Base-by-base conservation (phyloP, 2,797 vertebrate species). In the Hozukius guyotensis region DNA sequence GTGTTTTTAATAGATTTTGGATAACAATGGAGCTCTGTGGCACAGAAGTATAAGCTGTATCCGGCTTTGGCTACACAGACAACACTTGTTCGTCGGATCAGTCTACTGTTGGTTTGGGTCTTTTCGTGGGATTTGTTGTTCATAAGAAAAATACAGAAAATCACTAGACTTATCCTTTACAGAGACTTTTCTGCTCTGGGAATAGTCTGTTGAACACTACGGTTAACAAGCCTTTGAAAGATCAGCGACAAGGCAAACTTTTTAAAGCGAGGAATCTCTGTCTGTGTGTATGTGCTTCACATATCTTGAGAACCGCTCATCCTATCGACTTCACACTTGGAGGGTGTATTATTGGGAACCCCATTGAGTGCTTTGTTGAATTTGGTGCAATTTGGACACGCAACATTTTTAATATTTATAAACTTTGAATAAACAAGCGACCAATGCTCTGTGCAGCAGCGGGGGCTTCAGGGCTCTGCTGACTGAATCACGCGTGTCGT, bases 61-160 rank as follows among this genome's bases (percentile, higher is more conserved):
- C 1, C 6, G 16, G 42, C 42, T 46, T 46, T 46, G 32, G 7
- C 6, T 20, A 60, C 27, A 60, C 24, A 16, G 24, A 66, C 13
- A 8, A 46, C 0, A n/a, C 20, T 9, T 22, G 12, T 49, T 22
- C 0, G 20, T 22, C 14, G 0, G n/a, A 34, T 34, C 5, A 20
- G 24, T 25, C 25, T 2, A 27, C n/a, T 66, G 38, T 60, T 38
- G 29, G 13, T 29, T 66, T 57, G 22, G 6, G 1, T 22, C 6
- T 4, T 71, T 46, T 55, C 3, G 6, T 56, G 6, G 8, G 53
- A 20, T 46, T 69, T 62, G 24, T 31, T 22, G 10, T 46, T 16
- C 8, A 62, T 32, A 53, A 42, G 14, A 16, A 42, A 42, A 42
- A 42, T 42, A 29, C n/a, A 22, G 11, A 38, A 67, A 59, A 5